Evolutionary conservation across 2,113 vertebrate genomes (phyloP), one percentile per base, ranked within the genome.

Genomic region (Pygoscelis adeliae): DNA sequence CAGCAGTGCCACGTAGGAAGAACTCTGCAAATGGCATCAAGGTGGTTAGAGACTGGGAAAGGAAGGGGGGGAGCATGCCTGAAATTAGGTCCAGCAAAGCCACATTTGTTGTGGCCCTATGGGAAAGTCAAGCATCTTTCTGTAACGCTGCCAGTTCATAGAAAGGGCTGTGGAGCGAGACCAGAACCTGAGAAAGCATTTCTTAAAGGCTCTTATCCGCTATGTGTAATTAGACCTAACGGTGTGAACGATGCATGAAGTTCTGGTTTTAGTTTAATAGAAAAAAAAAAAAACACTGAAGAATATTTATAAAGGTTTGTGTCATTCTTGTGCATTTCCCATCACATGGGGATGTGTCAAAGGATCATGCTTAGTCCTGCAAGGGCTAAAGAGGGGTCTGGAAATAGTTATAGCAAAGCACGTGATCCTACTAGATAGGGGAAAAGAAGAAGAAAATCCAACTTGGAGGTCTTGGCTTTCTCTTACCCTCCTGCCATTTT

Each of bases 291-390:
- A 73, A 53, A 32, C 49, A 80, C 16, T 27, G 36, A 67, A 73
- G 72, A 44, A 15, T 52, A 90, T 93, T 94, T 83, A 42, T 61
- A 21, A 74, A 77, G 50, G n/a, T 65, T 44, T 66, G 78, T 77
- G 82, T 65, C 30, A 22, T 42, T 62, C 73, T 46, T 58, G 52
- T 65, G 80, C 40, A 8, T 49, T 74, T 93, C 76, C 87, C 83
- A 80, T 95, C 97, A 94, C 92, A 34, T 27, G 90, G 53, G 70
- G 79, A 80, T 97, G 95, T 52, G 94, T 96, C 93, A 83, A 86
- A 56, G 66, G 80, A 21, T 89, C 85, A 17, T 1, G 2, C 52
- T 76, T 2, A 14, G 90, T 36, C 81, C 82, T 87, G 42, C 30
- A 25, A 82, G n/a, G 4, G 58, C 89, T 78, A 44, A 59, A 63